Base-by-base conservation (phyloP, 1,140 invertebrate genomes). In the Brachionus koreanus region DNA sequence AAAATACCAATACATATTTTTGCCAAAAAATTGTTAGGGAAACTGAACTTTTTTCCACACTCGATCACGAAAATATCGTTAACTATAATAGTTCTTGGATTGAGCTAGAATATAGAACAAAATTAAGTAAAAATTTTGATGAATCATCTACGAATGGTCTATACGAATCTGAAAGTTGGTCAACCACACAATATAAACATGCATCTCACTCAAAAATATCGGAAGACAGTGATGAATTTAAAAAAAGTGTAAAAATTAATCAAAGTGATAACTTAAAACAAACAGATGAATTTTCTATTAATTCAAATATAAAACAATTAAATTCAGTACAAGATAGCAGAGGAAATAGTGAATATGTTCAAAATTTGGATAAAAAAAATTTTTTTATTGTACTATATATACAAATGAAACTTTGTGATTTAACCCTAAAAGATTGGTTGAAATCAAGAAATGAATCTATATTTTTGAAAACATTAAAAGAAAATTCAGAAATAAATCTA, bases 11-110 rank as follows among this genome's bases (percentile, higher is more conserved):
- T 33, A n/a, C 16, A 9, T 10, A 19, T 39, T 79, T 79, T 35
- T 79, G 49, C 61, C n/a, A 79, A 61, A 79, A 29, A 42, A 23
- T 79, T 6, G 13, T 79, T 37, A 12, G 61, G 0, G 76, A 79
- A 61, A 79, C 76, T 19, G 16, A 35, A 39, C n/a, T 79, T 12
- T 61, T 79, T 35, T 57, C 76, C 12, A 79, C 46, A 23, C 49
- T 79, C 10, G 57, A 79, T 39, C 76, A 79, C 19, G 76, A 79
- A 10, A 79, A 79, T 65, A 65, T 79, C n/a, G 76, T 79, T 19
- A 57, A 52, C 25, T 79, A 79, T 63, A 37, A 61, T 6, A 79
- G 61, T 35, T 61, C 49, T 19, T 79, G 76, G 76, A 12, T 79
- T 10, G 76, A 79, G 19, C 57, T 61, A n/a, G 76, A 65, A 37